Base-by-base conservation (phyloP, 2,113 vertebrate species). In the Smithornis capensis region DNA sequence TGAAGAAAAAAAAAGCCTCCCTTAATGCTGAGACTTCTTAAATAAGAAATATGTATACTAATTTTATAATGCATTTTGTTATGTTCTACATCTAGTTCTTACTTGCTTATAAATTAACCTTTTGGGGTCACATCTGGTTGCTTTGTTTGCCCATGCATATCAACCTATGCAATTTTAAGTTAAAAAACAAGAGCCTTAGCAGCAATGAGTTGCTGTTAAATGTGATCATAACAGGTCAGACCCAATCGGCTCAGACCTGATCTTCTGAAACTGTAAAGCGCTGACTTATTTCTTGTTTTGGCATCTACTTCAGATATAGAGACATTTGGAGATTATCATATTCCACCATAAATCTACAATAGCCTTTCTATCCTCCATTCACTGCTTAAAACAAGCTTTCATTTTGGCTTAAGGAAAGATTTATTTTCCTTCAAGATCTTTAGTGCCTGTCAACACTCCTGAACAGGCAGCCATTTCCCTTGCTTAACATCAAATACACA, bases 91-190 rank as follows among this genome's bases (percentile, higher is more conserved):
- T 47, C 10, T 63, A 21, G 28, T 56, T 53, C 25, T 67, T 65
- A 21, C 8, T 67, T 68, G 23, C 9, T 88, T 7, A 45, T 25
- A 70, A 21, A 47, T 56, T 10, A 71, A 5, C 5, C 6, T 59
- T 85, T 83, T 68, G 50, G 14, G 11, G 29, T 60, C 47, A 76
- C 14, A 63, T 55, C 15, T 55, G 24, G 35, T 42, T 69, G n/a
- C 28, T 87, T 28, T 79, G 6, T 57, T 92, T 88, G 29, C 19
- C 67, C 16, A 45, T 56, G 23, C 29, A 25, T 35, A 53, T n/a
- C 0, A 0, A 13, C 27, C 35, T 33, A 7, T 5, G 7, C 11
- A 79, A 31, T 23, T 65, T 22, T 37, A 59, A 28, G 18, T 86
- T 71, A 60, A 13, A 13, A 47, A 73, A 88, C 21, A 13, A 10